Evolutionary conservation across 2,888 invertebrate species (phyloP), one percentile per base, ranked within the genome.

Genomic region (Pterostichus niger): DNA sequence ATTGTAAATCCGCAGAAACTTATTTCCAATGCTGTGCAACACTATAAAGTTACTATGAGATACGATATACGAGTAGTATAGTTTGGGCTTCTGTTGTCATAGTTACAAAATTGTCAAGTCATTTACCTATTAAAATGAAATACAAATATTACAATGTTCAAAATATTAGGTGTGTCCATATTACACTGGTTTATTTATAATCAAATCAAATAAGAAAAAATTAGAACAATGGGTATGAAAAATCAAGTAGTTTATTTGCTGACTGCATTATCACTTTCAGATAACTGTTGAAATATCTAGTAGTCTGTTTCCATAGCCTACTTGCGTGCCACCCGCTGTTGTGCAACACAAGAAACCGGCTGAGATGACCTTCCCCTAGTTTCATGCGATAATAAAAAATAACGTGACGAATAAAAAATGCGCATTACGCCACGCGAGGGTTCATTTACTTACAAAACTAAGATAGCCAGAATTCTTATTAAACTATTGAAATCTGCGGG

Each of bases 331-430:
- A 15, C 46, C 31, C 6, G 13, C 33, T 13, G 76, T 9, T 40
- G 76, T 40, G 40, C 40, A 40, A 40, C 40, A 24, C 44, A 68
- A 68, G 68, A 68, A 76, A 76, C 73, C 15, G 40, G 75, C 17
- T n/a, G 10, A 10, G 11, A 2, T 77, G 78, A 78, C 78, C 78
- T 78, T 78, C 64, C 61, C 78, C 78, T 61, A 78, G 46, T 78
- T 78, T 61, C 64, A 31, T 59, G 78, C 31, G 78, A 78, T 78
- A 46, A 78, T 78, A 78, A 78, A 78, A 78, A 78, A 59, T 78
- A 78, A 78, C 59, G 78, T 64, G 64, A 78, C 78, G 46, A 77
- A 78, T 78, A 78, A 78, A 78, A 78, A 78, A 78, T 78, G 78
- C 64, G 44, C 78, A 77, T 77, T 77, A 77, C 6, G 10, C 76